Percentiles rank a stretch among this genome's conserved stretches.
Conservation (phyloP, 2,797 vertebrate species). For the Lepus oiostolus region DNA sequence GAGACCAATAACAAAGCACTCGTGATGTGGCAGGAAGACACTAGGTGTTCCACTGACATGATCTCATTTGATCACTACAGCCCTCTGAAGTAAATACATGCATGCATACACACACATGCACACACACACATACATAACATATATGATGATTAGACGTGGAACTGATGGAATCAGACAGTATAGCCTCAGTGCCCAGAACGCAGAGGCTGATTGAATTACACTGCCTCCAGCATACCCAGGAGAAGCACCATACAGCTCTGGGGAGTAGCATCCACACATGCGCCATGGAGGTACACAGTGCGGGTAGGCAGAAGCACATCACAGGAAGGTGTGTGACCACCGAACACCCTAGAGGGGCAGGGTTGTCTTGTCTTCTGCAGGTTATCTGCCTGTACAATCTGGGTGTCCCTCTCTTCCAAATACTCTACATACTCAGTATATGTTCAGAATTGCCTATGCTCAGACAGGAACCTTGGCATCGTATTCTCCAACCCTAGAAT, state of each 20-base stretch:
- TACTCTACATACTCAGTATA: neutral
- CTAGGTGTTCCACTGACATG: neutral
- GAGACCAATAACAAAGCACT: neutral
- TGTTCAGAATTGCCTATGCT: neutral
- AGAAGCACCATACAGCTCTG: neutral
- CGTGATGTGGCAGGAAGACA: neutral
- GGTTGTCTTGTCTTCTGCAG: neutral
- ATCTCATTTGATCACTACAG: neutral
- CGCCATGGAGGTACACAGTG: neutral
- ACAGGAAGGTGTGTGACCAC: neutral
- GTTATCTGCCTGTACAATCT: too few relatives aligned
- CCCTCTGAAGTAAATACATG: neutral
- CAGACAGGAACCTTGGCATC: neutral
- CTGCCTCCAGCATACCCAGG: neutral
- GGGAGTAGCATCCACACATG: rapidly evolving
- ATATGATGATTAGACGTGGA: neutral
- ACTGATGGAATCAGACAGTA: neutral
- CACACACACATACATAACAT: too few relatives aligned
- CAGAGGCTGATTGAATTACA: neutral
- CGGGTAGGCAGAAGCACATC: neutral
- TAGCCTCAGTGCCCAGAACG: neutral
- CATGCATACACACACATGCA: too few relatives aligned
- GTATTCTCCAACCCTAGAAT: neutral
- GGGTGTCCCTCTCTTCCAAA: neutral
- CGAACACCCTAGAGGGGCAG: neutral